These are phyloP conservation scores for Ageneiosus marmoratus DNA, from an alignment of 2,113 vertebrate species.

Conservation along the genomic window DNA sequence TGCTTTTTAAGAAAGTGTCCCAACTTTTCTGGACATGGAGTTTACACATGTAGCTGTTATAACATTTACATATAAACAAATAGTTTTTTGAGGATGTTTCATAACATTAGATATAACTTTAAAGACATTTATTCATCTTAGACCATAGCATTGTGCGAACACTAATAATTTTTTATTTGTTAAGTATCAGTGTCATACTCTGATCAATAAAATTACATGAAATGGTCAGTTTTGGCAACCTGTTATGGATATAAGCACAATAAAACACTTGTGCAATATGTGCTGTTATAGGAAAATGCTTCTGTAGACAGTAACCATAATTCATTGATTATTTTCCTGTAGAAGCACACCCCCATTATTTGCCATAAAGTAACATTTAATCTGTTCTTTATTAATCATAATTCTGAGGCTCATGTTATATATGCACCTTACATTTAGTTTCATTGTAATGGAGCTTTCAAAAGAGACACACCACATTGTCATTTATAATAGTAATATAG, in stretches of 20 bases:
- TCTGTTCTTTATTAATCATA: background rate
- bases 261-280: background rate
- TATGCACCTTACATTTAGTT: background rate
- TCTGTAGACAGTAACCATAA: too few relatives aligned
- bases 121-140: background rate
- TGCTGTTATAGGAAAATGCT: background rate
- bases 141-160: background rate
- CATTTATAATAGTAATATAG: conserved; percentile 68
- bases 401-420: background rate
- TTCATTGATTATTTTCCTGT: background rate
- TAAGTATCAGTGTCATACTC: background rate
- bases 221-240: background rate
- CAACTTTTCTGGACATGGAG: too few relatives aligned
- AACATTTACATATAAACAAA: background rate
- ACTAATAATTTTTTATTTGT: background rate
- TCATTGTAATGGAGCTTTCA: background rate
- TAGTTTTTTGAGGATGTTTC: background rate
- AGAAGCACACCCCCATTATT: conserved; percentile 45
- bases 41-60: too few relatives aligned
- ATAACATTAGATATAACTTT: background rate
- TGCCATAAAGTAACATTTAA: conserved; percentile 50
- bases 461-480: conserved; percentile 48
- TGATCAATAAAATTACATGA: background rate
- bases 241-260: background rate
- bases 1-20: too few relatives aligned